Evolutionary conservation across 2,797 vertebrate species (phyloP).

Genomic region (Tamandua tetradactyla): DNA sequence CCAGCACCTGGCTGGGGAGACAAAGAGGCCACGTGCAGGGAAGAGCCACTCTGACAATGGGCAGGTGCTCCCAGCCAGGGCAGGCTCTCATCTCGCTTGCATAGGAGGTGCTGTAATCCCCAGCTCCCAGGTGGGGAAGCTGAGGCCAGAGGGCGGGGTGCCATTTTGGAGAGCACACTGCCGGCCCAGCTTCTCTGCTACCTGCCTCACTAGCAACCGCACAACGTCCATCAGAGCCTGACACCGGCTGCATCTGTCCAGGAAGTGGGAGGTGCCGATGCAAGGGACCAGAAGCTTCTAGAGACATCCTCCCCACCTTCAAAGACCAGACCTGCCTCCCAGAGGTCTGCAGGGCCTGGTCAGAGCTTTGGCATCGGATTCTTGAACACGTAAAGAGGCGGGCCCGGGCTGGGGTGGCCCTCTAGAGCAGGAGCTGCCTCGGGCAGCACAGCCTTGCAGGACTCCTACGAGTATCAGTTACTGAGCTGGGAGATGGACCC

Average conservation of each 20-base stretch:
- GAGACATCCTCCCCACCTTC: neutral
- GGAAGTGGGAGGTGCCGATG: neutral
- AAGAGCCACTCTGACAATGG: neutral
- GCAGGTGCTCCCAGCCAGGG: too few species aligned
- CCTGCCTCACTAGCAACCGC: accelerated
- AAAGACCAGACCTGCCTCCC: neutral
- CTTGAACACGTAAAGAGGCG: neutral
- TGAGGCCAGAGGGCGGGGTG: neutral
- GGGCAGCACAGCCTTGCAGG: accelerated
- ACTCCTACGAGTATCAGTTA: neutral
- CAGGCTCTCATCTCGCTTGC: neutral
- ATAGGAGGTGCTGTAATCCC: accelerated
- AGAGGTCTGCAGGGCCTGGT: neutral
- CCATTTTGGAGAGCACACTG: accelerated
- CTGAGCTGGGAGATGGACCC: neutral
- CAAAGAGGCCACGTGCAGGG: neutral
- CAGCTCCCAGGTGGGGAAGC: too few species aligned
- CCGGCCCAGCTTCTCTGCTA: neutral
- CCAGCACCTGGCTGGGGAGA: neutral
- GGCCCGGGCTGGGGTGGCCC: neutral
- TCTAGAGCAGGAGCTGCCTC: accelerated
- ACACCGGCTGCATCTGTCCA: accelerated
- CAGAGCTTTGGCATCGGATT: neutral
- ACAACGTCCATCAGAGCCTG: accelerated
- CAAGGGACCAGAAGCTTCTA: neutral